Evolutionary conservation across 1,140 invertebrate species (phyloP).

Genomic region (Eurytemora carolleeae): DNA sequence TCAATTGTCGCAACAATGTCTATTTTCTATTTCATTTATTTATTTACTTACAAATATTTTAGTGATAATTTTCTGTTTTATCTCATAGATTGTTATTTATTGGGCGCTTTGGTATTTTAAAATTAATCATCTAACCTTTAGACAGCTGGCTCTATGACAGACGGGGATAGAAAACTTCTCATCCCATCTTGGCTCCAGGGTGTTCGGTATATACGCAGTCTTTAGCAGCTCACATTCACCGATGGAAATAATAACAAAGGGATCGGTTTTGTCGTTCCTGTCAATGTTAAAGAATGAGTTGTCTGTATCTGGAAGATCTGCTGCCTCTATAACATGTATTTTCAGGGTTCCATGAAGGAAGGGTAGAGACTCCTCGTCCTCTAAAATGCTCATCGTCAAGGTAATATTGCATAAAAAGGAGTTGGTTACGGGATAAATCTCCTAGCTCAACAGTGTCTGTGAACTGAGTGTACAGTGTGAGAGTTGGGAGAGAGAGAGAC

Average conservation of each 20-base stretch:
- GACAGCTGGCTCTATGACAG: not conserved
- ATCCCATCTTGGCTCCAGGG: constrained; percentile 19
- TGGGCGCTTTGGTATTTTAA: too few relatives aligned
- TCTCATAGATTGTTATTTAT: too few relatives aligned
- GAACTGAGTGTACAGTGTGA: too few relatives aligned
- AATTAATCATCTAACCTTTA: too few relatives aligned
- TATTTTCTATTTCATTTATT: too few relatives aligned
- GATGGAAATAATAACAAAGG: constrained; percentile 18
- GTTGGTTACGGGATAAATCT: too few relatives aligned
- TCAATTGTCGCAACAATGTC: too few relatives aligned
- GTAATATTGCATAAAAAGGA: too few relatives aligned
- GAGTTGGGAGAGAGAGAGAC: too few relatives aligned
- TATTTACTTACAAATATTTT: too few relatives aligned
- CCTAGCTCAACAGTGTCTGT: too few relatives aligned
- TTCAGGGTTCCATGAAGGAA: constrained; percentile 19
- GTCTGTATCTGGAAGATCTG: constrained; percentile 19
- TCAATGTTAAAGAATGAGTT: constrained; percentile 21
- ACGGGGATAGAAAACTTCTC: constrained; percentile 16
- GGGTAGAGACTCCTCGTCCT: not conserved
- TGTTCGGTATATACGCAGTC: constrained; percentile 19
- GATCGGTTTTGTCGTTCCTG: constrained; percentile 20
- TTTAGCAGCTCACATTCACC: constrained; percentile 19
- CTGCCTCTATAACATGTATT: constrained; percentile 18
- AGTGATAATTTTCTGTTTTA: too few relatives aligned
- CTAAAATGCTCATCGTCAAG: not conserved